Evolutionary conservation across 2,888 invertebrate species (phyloP).

Genomic region (Dinocampus coccinellae): DNA sequence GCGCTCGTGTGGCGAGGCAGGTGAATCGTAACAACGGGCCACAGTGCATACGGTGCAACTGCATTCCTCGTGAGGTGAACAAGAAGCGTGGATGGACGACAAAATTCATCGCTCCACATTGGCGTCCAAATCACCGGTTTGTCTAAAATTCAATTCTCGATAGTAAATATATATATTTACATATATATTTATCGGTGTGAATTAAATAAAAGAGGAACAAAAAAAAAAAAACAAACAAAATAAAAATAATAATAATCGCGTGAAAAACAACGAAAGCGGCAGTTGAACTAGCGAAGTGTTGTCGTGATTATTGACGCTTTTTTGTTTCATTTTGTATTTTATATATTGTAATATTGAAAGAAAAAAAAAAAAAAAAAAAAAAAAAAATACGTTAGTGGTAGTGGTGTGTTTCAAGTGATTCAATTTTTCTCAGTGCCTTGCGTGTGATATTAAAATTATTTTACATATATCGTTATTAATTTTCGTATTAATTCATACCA

Average conservation of each 20-base stretch:
- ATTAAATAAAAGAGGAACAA: too few relatives aligned
- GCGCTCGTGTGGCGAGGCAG: constrained; percentile 25
- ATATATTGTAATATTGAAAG: neutral
- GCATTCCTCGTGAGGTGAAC: constrained; percentile 32
- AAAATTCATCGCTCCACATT: neutral
- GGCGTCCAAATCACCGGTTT: constrained; percentile 6
- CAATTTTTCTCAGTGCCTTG: neutral
- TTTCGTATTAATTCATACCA: constrained; percentile 1
- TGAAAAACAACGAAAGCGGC: neutral
- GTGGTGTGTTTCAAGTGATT: neutral
- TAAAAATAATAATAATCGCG: neutral
- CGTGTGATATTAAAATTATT: neutral
- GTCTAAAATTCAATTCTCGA: neutral
- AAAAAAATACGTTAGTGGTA: too few relatives aligned
- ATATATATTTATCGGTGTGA: neutral
- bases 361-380: too few relatives aligned
- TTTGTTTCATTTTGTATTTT: neutral
- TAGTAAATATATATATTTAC: neutral
- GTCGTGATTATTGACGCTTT: constrained; percentile 18
- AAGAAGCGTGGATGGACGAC: constrained; percentile 7
- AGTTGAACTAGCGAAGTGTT: constrained; percentile 5
- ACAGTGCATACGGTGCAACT: constrained; percentile 39
- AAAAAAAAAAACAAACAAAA: too few relatives aligned
- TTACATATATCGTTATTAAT: neutral
- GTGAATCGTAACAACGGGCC: constrained; percentile 29